Evolutionary conservation across 2,888 invertebrate species (phyloP).

Genomic region (Limnephilus auricula): DNA sequence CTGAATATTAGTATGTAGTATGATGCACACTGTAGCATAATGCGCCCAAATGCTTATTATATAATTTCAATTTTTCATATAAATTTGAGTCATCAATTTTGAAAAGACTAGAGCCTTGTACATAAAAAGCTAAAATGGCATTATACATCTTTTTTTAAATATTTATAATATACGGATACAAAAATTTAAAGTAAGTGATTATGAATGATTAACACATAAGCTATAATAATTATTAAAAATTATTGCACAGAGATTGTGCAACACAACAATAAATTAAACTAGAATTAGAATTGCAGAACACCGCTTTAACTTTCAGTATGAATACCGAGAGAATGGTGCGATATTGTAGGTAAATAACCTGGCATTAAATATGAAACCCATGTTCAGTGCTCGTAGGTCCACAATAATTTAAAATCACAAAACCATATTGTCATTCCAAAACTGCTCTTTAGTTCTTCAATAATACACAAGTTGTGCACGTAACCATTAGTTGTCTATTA

Average conservation of each 20-base stretch:
- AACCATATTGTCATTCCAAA: constrained; percentile 6
- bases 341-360: neutral
- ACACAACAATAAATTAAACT: constrained; percentile 44
- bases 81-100: constrained; percentile 56
- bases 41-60: constrained; percentile 19
- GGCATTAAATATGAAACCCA: neutral
- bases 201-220: constrained; percentile 39
- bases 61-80: constrained; percentile 47
- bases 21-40: constrained; percentile 11
- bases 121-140: constrained; percentile 61
- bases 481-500: neutral
- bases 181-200: constrained; percentile 42
- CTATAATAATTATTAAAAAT: constrained; percentile 20
- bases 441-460: constrained; percentile 7
- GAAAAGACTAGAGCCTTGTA: constrained; percentile 60
- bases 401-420: constrained; percentile 16
- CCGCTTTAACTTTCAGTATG: constrained; percentile 9
- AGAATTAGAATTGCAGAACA: constrained; percentile 24
- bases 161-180: constrained; percentile 50
- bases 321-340: neutral
- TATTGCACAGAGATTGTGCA: constrained; percentile 31
- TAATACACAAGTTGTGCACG: neutral
- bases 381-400: neutral
- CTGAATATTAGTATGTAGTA: constrained; percentile 14
- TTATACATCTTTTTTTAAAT: constrained; percentile 53